These are phyloP conservation scores for Cheilosia impressa DNA, from an alignment of 2,888 invertebrate genomes.

Conservation along the genomic window DNA sequence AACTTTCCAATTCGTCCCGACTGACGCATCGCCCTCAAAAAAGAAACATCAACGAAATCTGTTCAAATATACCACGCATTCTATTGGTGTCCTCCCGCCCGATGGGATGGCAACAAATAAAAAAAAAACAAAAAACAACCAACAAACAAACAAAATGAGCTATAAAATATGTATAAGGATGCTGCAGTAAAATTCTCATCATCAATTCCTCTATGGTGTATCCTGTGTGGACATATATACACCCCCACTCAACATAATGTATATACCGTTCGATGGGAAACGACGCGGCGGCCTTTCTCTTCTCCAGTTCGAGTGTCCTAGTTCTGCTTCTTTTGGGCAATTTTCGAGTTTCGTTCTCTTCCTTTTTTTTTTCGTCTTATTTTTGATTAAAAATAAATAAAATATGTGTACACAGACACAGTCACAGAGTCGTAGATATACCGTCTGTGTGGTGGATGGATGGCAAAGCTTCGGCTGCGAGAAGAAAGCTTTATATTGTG, in stretches of 20 bases:
- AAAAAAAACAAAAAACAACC: background rate
- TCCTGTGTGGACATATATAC: constrained; percentile 13
- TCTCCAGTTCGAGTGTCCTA: constrained; percentile 55
- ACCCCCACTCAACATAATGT: constrained; percentile 31
- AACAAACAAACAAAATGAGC: constrained; percentile 48
- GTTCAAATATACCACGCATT: constrained; percentile 46
- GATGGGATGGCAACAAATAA: constrained; percentile 6
- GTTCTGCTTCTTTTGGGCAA: constrained; percentile 55
- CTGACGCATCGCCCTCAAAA: constrained; percentile 16
- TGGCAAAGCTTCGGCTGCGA: constrained; percentile 29
- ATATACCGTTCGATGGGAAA: constrained; percentile 13
- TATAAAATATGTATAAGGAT: constrained; percentile 67
- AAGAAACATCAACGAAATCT: constrained; percentile 33
- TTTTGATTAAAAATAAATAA: constrained; percentile 73
- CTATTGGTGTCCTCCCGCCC: background rate
- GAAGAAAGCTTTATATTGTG: constrained; percentile 24
- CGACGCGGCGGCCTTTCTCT: constrained; percentile 19
- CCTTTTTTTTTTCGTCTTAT: constrained; percentile 15
- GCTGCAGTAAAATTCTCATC: constrained; percentile 56
- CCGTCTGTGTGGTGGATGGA: constrained; percentile 22
- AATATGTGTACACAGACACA: constrained; percentile 54
- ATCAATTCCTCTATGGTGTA: constrained; percentile 47
- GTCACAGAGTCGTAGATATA: background rate
- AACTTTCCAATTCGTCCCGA: background rate
- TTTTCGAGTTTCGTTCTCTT: constrained; percentile 47